A percentile compares a stretch with the other conserved stretches of the same genome.
These are phyloP conservation scores for Mus spretus DNA, from an alignment of 2,797 vertebrate genomes.

Conservation along the genomic window DNA sequence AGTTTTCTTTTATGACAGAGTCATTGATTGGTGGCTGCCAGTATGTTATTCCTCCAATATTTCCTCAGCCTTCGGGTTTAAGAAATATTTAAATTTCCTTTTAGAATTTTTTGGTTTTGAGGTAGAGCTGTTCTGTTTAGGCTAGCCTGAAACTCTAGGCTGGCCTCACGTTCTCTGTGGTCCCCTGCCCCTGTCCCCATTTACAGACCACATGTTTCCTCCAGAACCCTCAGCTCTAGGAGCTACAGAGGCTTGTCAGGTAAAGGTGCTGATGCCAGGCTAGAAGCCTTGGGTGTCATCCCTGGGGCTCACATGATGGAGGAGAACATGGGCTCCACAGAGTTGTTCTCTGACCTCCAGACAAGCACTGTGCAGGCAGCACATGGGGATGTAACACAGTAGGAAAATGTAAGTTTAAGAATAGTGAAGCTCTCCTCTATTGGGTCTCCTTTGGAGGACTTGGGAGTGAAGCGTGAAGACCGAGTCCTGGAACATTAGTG, in stretches of 20 bases:
- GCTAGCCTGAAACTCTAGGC: neutral
- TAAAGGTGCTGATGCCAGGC: neutral
- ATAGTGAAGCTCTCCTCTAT: neutral
- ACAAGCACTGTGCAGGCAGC: neutral
- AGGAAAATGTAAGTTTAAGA: neutral
- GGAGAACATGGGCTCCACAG: neutral
- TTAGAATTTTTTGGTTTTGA: neutral
- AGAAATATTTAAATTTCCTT: slow-evolving; percentile 10
- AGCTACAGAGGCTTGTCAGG: neutral
- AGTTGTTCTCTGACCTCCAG: neutral
- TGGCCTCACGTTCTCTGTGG: neutral
- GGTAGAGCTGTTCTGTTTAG: neutral
- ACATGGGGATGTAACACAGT: neutral
- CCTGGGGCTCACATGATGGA: no score
- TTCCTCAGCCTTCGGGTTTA: neutral
- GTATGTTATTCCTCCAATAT: neutral
- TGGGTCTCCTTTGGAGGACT: slow-evolving; percentile 41
- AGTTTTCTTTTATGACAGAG: slow-evolving; percentile 36
- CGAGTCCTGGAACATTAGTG: neutral
- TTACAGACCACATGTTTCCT: neutral
- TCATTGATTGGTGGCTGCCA: neutral
- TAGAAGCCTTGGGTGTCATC: neutral
- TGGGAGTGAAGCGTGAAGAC: slow-evolving; percentile 7
- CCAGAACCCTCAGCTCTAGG: neutral
- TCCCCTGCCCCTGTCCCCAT: neutral